Conservation (phyloP, 2,888 invertebrate species). For the Drosophila sordidapex region DNA sequence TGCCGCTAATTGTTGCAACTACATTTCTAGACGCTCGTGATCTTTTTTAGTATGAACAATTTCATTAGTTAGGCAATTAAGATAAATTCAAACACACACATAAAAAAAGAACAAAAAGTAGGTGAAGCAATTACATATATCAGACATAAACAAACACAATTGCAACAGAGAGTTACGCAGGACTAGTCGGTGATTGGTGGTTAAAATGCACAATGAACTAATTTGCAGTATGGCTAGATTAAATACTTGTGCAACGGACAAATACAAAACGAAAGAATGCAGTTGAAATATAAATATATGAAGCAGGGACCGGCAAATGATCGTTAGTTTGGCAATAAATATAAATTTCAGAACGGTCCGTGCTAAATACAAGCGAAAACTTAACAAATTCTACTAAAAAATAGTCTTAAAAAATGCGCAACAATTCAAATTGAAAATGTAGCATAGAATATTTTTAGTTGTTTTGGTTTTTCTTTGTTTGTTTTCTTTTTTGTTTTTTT, state of each 20-base stretch:
- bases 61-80: slow-evolving; percentile 8
- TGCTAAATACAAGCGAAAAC: slow-evolving; percentile 6
- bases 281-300: neutral
- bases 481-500: slow-evolving; percentile 1
- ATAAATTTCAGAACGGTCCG: neutral
- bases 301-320: slow-evolving; percentile 16
- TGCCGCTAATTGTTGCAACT: slow-evolving; percentile 27
- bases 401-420: slow-evolving; percentile 65
- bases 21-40: slow-evolving; percentile 11
- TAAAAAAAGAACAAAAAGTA: slow-evolving; percentile 1
- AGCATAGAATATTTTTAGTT: slow-evolving; percentile 21
- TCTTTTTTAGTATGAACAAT: neutral
- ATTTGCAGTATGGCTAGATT: slow-evolving; percentile 22
- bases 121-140: slow-evolving; percentile 49
- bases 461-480: slow-evolving; percentile 2
- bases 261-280: slow-evolving; percentile 26
- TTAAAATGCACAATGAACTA: slow-evolving; percentile 31
- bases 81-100: neutral
- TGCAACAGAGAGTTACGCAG: slow-evolving; percentile 43
- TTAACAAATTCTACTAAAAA: slow-evolving; percentile 25
- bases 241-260: slow-evolving; percentile 24
- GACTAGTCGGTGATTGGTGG: slow-evolving; percentile 26
- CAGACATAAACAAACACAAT: slow-evolving; percentile 73
- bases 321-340: neutral
- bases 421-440: slow-evolving; percentile 80